A percentile compares a stretch with the other conserved stretches of the same genome.
phyloP scores from a whole-genome alignment of 2,797 vertebrate genomes.

The Artibeus lituratus region DNA sequence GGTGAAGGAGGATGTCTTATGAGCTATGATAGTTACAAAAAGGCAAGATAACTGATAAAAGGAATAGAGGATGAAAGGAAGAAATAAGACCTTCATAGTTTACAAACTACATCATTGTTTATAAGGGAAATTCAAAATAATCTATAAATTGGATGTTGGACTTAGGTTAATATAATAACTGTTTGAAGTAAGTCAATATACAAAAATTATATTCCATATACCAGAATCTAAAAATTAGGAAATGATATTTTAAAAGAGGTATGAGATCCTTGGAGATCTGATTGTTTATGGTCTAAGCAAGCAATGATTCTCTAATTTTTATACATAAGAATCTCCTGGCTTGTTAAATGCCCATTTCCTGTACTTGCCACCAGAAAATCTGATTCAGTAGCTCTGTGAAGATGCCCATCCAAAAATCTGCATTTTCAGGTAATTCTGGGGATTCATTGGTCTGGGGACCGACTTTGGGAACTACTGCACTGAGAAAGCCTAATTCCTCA shows the following conservation, averaged over 20 bases:
- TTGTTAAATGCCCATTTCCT: not conserved
- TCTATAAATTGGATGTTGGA: not conserved
- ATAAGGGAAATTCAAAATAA: not conserved
- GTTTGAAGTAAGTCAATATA: not conserved
- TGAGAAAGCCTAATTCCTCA: not conserved
- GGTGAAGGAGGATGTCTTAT: not conserved
- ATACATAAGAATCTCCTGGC: not conserved
- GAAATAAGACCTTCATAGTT: not conserved
- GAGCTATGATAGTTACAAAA: not conserved
- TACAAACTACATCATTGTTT: not conserved
- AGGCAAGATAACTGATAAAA: not conserved
- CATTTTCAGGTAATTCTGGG: not conserved
- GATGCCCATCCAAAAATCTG: not conserved
- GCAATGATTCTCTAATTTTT: not conserved
- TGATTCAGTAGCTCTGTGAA: not conserved
- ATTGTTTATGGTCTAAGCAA: not conserved
- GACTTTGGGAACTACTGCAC: not conserved
- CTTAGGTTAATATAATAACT: not conserved
- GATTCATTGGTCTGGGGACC: fast-evolving
- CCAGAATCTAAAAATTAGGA: not conserved
- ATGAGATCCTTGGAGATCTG: not conserved
- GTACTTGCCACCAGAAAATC: fast-evolving
- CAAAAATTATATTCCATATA: not conserved
- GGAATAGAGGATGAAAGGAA: not conserved
- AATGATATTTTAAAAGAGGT: not conserved